A percentile compares a stretch with the other conserved stretches of the same genome.
These are phyloP conservation scores for Microplitis manilae DNA, from an alignment of 2,888 invertebrate genomes.

Conservation along the genomic window DNA sequence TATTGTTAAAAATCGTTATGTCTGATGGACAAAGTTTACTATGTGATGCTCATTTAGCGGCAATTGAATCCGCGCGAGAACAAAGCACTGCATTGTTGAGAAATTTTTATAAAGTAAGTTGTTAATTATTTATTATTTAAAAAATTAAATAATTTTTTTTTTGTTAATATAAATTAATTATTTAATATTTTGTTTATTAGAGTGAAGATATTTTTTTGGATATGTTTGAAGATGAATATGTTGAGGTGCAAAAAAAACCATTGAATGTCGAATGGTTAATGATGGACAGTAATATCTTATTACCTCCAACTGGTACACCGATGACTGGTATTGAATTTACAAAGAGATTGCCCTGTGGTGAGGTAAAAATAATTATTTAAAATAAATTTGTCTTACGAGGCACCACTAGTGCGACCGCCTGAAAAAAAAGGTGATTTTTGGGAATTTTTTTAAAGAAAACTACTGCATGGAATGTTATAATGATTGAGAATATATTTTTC, in stretches of 20 bases:
- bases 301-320: slow-evolving; percentile 96
- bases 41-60: slow-evolving; percentile 79
- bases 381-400: too few relatives aligned
- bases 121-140: slow-evolving; percentile 36
- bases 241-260: slow-evolving; percentile 89
- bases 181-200: slow-evolving; percentile 64
- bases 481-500: too few relatives aligned
- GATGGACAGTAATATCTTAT: slow-evolving; percentile 95
- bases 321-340: slow-evolving; percentile 96
- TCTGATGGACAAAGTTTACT: slow-evolving; percentile 76
- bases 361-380: slow-evolving; percentile 75
- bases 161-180: neutral
- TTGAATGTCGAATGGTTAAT: slow-evolving; percentile 95
- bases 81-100: slow-evolving; percentile 88
- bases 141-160: slow-evolving; percentile 19
- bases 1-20: slow-evolving; percentile 81
- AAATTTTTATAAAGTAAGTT: slow-evolving; percentile 87
- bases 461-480: too few relatives aligned
- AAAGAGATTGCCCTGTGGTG: slow-evolving; percentile 95
- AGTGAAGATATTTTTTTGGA: slow-evolving; percentile 98
- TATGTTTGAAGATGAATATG: slow-evolving; percentile 98
- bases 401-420: too few relatives aligned
- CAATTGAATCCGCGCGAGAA: slow-evolving; percentile 81
- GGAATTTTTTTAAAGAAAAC: too few relatives aligned
- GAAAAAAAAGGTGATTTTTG: too few relatives aligned